These are phyloP conservation scores for Trichogramma evanescens DNA, from an alignment of 2,888 invertebrate genomes.

Conservation along the genomic window DNA sequence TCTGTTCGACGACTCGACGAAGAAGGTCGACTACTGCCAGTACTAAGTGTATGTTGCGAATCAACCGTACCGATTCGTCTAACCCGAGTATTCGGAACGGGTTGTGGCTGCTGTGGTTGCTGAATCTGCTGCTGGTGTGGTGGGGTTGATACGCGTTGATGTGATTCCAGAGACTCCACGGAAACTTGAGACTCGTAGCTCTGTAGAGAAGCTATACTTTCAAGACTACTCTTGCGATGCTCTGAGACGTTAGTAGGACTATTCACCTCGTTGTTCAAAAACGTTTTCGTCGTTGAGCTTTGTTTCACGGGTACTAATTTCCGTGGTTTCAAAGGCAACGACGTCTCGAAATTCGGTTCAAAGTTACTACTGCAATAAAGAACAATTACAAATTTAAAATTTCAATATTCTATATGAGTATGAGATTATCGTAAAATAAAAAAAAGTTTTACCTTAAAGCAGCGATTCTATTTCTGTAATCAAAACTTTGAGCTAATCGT, in stretches of 20 bases:
- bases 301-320: slow-evolving; percentile 37
- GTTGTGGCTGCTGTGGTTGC: slow-evolving; percentile 35
- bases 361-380: background rate
- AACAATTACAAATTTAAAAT: background rate
- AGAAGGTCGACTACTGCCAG: slow-evolving; percentile 33
- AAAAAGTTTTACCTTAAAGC: slow-evolving; percentile 18
- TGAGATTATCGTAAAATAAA: background rate
- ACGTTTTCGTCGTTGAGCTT: slow-evolving; percentile 39
- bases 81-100: slow-evolving; percentile 40
- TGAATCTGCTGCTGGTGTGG: slow-evolving; percentile 33
- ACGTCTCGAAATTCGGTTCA: background rate
- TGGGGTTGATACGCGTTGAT: slow-evolving; percentile 7
- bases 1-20: slow-evolving; percentile 38
- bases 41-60: slow-evolving; percentile 29
- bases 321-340: background rate
- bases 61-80: slow-evolving; percentile 34
- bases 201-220: slow-evolving; percentile 50
- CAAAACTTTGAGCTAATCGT: slow-evolving; percentile 17
- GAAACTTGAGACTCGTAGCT: slow-evolving; percentile 49
- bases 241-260: slow-evolving; percentile 30
- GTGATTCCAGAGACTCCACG: slow-evolving; percentile 45
- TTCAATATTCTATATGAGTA: background rate
- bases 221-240: slow-evolving; percentile 51
- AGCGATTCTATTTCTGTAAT: slow-evolving; percentile 22
- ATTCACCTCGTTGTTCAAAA: slow-evolving; percentile 34